Percentiles rank a stretch among this genome's conserved stretches.
phyloP scores from a whole-genome alignment of 2,113 vertebrate genomes.

The Cichladusa arquata region DNA sequence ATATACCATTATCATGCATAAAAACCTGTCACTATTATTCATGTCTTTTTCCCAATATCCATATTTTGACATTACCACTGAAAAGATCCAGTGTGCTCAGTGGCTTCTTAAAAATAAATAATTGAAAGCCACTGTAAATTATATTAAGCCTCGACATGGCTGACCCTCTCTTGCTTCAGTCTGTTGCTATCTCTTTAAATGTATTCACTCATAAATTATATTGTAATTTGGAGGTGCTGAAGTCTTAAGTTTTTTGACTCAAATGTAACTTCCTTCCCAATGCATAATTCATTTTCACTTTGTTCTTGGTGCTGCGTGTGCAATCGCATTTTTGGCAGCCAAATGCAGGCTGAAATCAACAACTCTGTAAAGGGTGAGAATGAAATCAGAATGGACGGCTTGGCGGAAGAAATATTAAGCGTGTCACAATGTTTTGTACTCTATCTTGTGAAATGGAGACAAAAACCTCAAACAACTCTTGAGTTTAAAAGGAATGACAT shows the following conservation, averaged over 20 bases:
- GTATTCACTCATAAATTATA: slow-evolving; percentile 79
- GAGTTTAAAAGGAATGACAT: slow-evolving; percentile 73
- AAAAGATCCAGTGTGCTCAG: slow-evolving; percentile 73
- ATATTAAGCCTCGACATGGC: slow-evolving; percentile 65
- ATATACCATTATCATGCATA: slow-evolving; percentile 70
- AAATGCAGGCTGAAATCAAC: slow-evolving; percentile 80
- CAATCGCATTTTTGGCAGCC: slow-evolving; percentile 79
- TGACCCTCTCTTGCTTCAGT: slow-evolving; percentile 68
- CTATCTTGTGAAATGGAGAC: slow-evolving; percentile 76
- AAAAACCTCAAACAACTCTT: slow-evolving; percentile 60
- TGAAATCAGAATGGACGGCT: slow-evolving; percentile 79
- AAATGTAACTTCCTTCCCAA: slow-evolving; percentile 73
- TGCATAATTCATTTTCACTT: slow-evolving; percentile 84
- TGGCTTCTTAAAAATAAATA: slow-evolving; percentile 80
- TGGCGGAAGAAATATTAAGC: slow-evolving; percentile 80
- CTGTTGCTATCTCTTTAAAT: slow-evolving; percentile 77
- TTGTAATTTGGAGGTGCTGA: slow-evolving; percentile 81
- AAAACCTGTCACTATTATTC: slow-evolving; percentile 76
- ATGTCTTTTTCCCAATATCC: slow-evolving; percentile 75
- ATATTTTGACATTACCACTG: slow-evolving; percentile 76
- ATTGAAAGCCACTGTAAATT: slow-evolving; percentile 75
- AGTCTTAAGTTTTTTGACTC: slow-evolving; percentile 78
- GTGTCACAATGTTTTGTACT: slow-evolving; percentile 81
- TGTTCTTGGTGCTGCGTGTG: slow-evolving; percentile 73
- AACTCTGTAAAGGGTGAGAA: slow-evolving; percentile 77